A percentile compares a stretch with the other conserved stretches of the same genome.
Conservation (phyloP, 1,140 invertebrate genomes). For the Lasioglossum albipes region DNA sequence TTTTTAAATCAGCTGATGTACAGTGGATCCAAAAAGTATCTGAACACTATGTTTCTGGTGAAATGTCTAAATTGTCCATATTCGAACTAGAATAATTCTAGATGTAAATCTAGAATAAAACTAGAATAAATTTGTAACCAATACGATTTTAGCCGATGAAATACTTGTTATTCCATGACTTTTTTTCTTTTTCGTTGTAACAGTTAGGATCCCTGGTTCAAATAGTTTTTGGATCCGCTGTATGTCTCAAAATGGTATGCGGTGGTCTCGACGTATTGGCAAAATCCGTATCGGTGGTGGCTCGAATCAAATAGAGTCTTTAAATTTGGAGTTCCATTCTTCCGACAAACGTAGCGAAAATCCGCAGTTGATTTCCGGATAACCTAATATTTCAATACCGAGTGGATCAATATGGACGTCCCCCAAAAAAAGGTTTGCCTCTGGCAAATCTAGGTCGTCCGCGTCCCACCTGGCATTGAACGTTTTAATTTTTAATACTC, state of each 20-base stretch:
- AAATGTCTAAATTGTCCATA: too few relatives aligned
- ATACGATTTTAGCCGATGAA: too few relatives aligned
- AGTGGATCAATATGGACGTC: not conserved
- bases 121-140: too few relatives aligned
- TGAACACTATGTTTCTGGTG: too few relatives aligned
- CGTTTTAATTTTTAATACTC: not conserved
- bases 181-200: too few relatives aligned
- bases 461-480: not conserved
- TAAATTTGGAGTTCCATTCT: not conserved
- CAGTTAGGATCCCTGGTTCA: too few relatives aligned
- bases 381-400: conserved; percentile 1
- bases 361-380: conserved; percentile 5
- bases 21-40: too few relatives aligned
- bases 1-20: not conserved
- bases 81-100: too few relatives aligned
- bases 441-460: not conserved
- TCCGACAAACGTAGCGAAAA: not conserved
- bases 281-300: not conserved
- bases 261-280: not conserved
- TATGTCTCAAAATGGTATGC: not conserved
- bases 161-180: too few relatives aligned
- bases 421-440: not conserved
- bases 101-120: too few relatives aligned
- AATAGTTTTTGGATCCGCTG: too few relatives aligned
- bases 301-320: not conserved